Conservation (phyloP, 1,140 invertebrate genomes). For the Apis cerana region DNA sequence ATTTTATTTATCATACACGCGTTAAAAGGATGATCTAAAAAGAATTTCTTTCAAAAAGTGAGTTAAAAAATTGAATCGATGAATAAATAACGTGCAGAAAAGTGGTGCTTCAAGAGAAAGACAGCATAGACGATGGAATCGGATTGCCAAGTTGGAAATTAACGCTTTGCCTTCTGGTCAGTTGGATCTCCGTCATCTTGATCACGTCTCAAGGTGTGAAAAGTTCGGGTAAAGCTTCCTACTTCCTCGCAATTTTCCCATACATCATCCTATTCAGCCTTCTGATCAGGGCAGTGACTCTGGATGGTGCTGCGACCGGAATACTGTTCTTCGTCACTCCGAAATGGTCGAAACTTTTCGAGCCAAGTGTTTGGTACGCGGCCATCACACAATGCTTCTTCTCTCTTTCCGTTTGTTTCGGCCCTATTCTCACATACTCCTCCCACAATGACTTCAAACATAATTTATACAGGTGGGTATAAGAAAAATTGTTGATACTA, state of each 20-base stretch:
- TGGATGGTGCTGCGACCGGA: slow-evolving; percentile 84
- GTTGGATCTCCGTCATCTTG: slow-evolving; percentile 87
- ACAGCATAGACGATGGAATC: slow-evolving; percentile 84
- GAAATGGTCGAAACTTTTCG: slow-evolving; percentile 86
- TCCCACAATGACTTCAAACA: slow-evolving; percentile 92
- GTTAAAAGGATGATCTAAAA: too few species aligned
- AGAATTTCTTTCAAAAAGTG: not conserved
- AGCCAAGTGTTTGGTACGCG: slow-evolving; percentile 90
- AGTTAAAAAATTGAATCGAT: not conserved
- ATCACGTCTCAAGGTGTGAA: slow-evolving; percentile 86
- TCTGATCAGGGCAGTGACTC: slow-evolving; percentile 83
- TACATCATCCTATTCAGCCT: slow-evolving; percentile 87
- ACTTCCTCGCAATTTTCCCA: slow-evolving; percentile 89
- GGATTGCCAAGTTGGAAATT: slow-evolving; percentile 85
- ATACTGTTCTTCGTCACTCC: slow-evolving; percentile 88
- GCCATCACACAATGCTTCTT: slow-evolving; percentile 94
- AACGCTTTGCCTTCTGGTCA: slow-evolving; percentile 85
- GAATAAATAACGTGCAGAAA: slow-evolving; percentile 78
- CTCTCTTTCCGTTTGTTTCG: slow-evolving; percentile 91
- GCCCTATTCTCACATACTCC: slow-evolving; percentile 90
- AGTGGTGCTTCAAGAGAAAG: slow-evolving; percentile 85
- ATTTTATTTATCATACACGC: too few species aligned
- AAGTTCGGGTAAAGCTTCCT: slow-evolving; percentile 85
- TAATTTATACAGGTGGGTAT: slow-evolving; percentile 87
- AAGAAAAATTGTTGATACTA: not conserved